Evolutionary conservation across 2,888 invertebrate genomes (phyloP), one percentile per base, ranked within the genome.

Genomic region (Elmis aenea): DNA sequence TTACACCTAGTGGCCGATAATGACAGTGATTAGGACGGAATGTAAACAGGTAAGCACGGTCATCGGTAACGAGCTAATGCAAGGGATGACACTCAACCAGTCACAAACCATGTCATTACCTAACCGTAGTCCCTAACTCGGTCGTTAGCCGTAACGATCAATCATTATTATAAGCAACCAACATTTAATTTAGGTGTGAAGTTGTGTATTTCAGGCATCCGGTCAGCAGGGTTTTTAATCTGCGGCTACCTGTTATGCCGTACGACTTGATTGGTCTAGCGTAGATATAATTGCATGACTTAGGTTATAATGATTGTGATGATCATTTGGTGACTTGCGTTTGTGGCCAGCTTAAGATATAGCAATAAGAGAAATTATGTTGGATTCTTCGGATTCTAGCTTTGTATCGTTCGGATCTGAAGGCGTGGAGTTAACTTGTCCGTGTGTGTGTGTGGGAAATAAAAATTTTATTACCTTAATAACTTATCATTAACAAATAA

Each of bases 91-190:
- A 52, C 52, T 51, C 50, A 39, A 39, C 33, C 15, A 32, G 52
- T 54, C 55, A 55, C 49, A 51, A 54, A 55, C 48, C 54, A 44
- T 55, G 55, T 60, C 55, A 58, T 60, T 60, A 59, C 33, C 28
- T 37, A 26, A 27, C 28, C 40, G 24, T 16, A 18, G 28, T 28
- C 32, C 50, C 48, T 41, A 52, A 54, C 33, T 52, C 46, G 50
- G 52, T 55, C 55, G 52, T 53, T 52, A 54, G 53, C 51, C 48
- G 51, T 55, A 49, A 53, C 54, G 52, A 58, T 58, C 57, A 58
- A 60, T 60, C 60, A 59, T 57, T 55, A 56, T 57, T 52, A n/a
- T n/a, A 55, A 53, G 53, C 55, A 51, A 52, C 52, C 51, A 55
- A 53, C 51, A 46, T 57, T 55, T 53, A 54, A 54, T 53, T 52